Percentiles rank a stretch among this genome's conserved stretches.
phyloP scores from a whole-genome alignment of 2,888 invertebrate genomes.

The Melieria omissa region DNA sequence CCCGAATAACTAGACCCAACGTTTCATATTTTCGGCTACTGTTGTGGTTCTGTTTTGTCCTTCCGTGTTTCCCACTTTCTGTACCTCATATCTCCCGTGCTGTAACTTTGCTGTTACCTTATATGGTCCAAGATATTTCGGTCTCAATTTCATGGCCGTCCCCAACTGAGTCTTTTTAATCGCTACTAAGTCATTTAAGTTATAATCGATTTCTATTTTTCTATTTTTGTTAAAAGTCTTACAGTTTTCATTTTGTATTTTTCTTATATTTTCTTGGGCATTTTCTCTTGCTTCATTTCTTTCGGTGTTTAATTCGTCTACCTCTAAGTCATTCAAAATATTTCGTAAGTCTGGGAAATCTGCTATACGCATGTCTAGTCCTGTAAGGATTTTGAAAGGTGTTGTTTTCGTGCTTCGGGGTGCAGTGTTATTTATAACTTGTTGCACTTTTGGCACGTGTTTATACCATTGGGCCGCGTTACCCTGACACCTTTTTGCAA shows the following conservation, averaged over 20 bases:
- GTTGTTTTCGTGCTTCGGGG: slow-evolving; percentile 2
- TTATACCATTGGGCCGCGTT: no score
- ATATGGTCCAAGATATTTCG: slow-evolving; percentile 26
- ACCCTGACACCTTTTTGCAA: neutral
- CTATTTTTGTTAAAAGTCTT: no score
- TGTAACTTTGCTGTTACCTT: slow-evolving; percentile 16
- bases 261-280: no score
- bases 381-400: neutral
- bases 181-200: neutral
- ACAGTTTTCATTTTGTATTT: no score
- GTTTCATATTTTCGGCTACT: neutral
- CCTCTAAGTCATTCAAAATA: slow-evolving; percentile 5
- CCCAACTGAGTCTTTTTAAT: no score
- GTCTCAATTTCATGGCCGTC: slow-evolving; percentile 16
- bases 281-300: no score
- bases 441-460: no score
- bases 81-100: slow-evolving; percentile 26
- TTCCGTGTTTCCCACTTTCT: neutral
- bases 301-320: neutral
- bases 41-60: no score
- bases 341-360: slow-evolving; percentile 2
- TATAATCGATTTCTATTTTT: no score
- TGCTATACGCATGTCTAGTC: slow-evolving; percentile 2
- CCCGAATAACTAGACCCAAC: no score
- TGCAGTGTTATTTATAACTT: no score